Evolutionary conservation across 2,113 vertebrate genomes (phyloP).

Genomic region (Charadrius vociferus): DNA sequence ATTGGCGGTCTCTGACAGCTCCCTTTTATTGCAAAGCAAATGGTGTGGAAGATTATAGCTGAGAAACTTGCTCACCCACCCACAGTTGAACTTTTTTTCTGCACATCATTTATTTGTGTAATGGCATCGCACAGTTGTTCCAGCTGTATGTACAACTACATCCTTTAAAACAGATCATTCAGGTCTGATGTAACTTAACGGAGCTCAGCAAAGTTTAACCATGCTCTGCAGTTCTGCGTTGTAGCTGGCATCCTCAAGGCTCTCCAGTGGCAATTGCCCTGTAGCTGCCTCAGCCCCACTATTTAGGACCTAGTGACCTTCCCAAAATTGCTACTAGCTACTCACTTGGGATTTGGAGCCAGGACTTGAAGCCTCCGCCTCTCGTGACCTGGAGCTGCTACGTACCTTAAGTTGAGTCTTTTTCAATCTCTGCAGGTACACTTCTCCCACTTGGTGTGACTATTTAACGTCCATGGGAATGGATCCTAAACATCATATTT

Average conservation of each 20-base stretch:
- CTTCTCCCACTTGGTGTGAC: neutral
- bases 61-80: neutral
- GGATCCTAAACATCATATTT: neutral
- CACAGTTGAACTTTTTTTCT: neutral
- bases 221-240: neutral
- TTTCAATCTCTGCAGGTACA: neutral
- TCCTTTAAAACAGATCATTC: neutral
- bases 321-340: neutral
- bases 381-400: neutral
- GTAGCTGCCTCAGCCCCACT: neutral
- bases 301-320: neutral
- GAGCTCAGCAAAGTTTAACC: neutral
- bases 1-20: neutral
- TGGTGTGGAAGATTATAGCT: neutral
- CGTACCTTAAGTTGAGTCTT: neutral
- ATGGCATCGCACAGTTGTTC: neutral
- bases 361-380: neutral
- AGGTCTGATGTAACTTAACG: neutral
- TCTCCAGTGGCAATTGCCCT: neutral
- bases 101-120: neutral
- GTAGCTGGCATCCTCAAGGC: neutral
- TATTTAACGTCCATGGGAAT: neutral
- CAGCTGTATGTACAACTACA: neutral
- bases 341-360: neutral
- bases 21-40: slow-evolving; percentile 6